Base-by-base conservation (phyloP, 2,888 invertebrate species). In the Drosophila nigritarsus region DNA sequence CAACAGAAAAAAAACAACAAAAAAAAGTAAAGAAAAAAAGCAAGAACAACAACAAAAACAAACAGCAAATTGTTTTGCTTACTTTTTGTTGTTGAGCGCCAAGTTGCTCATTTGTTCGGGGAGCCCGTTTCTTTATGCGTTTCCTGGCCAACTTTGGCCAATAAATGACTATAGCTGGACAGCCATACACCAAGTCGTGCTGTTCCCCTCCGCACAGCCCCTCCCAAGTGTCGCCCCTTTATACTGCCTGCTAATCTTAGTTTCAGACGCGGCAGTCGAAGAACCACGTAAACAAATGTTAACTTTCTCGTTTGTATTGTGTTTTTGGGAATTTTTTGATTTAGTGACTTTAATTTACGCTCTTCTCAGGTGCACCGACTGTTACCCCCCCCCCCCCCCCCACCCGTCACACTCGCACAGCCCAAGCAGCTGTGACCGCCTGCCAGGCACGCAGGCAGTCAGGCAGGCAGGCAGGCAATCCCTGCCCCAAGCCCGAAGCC, bases 291-390 rank as follows among this genome's bases (percentile, higher is more conserved):
- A 90, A 87, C 87, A 87, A 87, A 87, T 87, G 87, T 87, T 87
- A 87, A 87, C 90, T 87, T 89, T 87, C 70, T 70, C 76, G 86
- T 73, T 82, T 78, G 71, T 75, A 73, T 63, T 71, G 58, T 83
- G 66, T 83, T 89, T 80, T 75, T 65, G 66, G 68, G 80, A 73
- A 80, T 75, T 90, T 90, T 87, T 83, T 85, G 87, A 91, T 91
- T 91, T 89, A 89, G 89, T 89, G 87, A 91, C 91, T 89, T 89
- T 91, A 89, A 89, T 89, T 89, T 91, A 85, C 87, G 91, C 90
- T 74, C 85, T 83, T 77, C 87, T 83, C 89, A 89, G 89, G 89
- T 89, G 91, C 84, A 84, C 66, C 87, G 84, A 89, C 90, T 88
- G 91, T 90, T 82, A 82, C 29, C 29, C 7, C 29, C 27, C 5